Evolutionary conservation across 2,113 vertebrate species (phyloP).

Genomic region (Butorides virescens): DNA sequence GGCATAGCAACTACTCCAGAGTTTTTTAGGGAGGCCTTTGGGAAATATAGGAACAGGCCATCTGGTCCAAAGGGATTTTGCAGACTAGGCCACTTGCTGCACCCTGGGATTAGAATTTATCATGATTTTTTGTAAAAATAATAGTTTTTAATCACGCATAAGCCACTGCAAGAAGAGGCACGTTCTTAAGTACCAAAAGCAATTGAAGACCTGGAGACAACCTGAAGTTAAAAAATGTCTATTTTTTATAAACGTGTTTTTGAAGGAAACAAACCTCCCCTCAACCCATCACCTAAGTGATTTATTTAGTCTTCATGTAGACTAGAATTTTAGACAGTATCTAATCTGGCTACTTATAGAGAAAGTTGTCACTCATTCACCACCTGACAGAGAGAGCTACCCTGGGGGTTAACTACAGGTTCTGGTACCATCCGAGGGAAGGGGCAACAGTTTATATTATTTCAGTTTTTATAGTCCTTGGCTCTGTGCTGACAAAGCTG

Average conservation of each 20-base stretch:
- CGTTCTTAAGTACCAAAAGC: neutral
- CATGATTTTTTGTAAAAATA: neutral
- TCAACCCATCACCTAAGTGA: neutral
- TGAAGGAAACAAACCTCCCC: neutral
- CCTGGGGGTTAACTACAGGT: neutral
- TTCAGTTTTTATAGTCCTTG: neutral
- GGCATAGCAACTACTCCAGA: neutral
- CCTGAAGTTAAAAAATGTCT: neutral
- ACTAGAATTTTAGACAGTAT: neutral
- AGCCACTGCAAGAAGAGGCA: neutral
- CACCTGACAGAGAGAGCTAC: neutral
- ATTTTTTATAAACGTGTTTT: neutral
- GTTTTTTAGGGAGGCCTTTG: neutral
- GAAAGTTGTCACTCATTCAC: neutral
- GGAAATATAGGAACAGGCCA: neutral
- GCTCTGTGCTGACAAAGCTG: neutral
- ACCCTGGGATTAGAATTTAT: neutral
- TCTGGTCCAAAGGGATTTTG: neutral
- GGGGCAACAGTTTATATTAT: neutral
- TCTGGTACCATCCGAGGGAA: neutral
- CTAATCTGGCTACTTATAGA: neutral
- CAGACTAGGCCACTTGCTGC: neutral
- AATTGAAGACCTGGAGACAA: neutral
- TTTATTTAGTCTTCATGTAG: constrained; percentile 11
- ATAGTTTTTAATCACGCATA: neutral